A percentile compares a stretch with the other conserved stretches of the same genome.
Evolutionary conservation across 2,797 vertebrate species (phyloP).

Genomic region (Gymnothorax reevesii): DNA sequence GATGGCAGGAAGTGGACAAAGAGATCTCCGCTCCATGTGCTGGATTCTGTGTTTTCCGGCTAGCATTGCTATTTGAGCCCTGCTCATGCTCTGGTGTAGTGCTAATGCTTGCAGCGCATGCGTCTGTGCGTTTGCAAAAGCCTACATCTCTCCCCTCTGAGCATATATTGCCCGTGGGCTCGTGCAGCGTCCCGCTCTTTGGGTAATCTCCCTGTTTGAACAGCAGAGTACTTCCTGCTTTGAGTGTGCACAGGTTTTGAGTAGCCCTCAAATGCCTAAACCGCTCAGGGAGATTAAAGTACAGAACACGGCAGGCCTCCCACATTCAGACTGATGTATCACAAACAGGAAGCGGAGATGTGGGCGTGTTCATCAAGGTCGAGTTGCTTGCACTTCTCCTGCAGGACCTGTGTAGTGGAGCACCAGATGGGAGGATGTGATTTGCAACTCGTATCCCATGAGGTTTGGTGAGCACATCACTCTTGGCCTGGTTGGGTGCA

Average conservation of each 20-base stretch:
- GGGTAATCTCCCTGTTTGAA: neutral
- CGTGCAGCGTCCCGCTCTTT: neutral
- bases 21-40: too few relatives aligned
- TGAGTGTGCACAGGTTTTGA: neutral
- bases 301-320: neutral
- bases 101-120: neutral
- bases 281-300: neutral
- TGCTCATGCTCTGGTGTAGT: neutral
- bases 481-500: too few relatives aligned
- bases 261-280: neutral
- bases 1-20: too few relatives aligned
- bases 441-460: neutral
- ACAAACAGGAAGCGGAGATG: neutral
- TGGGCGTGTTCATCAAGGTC: neutral
- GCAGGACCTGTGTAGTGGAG: neutral
- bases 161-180: neutral
- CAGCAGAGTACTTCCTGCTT: neutral
- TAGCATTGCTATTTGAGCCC: neutral
- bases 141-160: neutral
- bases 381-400: neutral
- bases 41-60: too few relatives aligned
- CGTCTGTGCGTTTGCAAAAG: neutral
- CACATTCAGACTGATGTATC: neutral
- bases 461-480: too few relatives aligned
- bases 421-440: neutral